Percentiles rank a stretch among this genome's conserved stretches.
Evolutionary conservation across 2,888 invertebrate species (phyloP).

Genomic region (Strigamia transsilvanica): DNA sequence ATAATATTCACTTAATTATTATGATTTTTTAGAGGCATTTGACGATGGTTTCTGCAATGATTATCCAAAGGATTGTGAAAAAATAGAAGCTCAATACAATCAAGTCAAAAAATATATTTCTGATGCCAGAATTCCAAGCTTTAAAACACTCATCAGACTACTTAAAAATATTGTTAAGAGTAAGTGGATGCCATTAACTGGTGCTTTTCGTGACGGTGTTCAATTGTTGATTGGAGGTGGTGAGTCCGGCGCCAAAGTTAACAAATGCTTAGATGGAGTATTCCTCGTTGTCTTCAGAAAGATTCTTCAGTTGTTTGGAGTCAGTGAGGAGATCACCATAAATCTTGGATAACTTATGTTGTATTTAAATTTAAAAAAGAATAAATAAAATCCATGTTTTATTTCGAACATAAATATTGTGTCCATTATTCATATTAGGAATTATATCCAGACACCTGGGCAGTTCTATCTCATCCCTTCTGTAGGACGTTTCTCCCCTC

Average conservation of each 20-base stretch:
- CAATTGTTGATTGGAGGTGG: neutral
- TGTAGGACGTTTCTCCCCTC: no score
- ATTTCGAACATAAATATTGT: no score
- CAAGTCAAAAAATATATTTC: neutral
- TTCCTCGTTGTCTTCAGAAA: no score
- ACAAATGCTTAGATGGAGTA: no score
- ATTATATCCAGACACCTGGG: no score
- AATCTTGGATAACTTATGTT: no score
- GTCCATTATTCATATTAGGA: no score
- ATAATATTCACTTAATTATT: neutral
- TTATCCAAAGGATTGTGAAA: neutral
- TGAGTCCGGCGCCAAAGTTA: neutral
- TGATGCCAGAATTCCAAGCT: neutral
- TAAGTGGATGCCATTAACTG: neutral
- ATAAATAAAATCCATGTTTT: no score
- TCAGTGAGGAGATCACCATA: no score
- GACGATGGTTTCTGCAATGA: neutral
- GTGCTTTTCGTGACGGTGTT: neutral
- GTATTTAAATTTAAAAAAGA: no score
- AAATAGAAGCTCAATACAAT: neutral
- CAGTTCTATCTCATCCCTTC: no score
- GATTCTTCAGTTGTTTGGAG: no score
- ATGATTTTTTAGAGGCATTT: neutral
- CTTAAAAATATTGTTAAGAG: neutral
- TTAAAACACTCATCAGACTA: neutral